phyloP scores from a whole-genome alignment of 2,113 vertebrate genomes.

The Brachyhypopomus gauderio region DNA sequence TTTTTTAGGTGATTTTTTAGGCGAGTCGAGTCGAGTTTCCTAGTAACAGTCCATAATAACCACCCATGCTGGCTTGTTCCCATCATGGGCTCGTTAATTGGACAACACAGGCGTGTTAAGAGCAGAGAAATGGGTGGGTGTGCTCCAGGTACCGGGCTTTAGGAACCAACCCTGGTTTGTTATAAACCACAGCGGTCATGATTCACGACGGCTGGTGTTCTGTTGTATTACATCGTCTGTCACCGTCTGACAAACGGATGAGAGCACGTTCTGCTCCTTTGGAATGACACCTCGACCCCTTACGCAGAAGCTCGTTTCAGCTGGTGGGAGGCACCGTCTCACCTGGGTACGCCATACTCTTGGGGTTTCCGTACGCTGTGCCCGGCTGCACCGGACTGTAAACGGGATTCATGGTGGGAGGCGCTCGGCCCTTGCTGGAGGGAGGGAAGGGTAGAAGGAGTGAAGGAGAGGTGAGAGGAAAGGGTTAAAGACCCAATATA shows the following conservation, averaged over 20 bases:
- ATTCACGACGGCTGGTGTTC: neutral
- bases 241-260: no score
- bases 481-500: neutral
- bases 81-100: neutral
- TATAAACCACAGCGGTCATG: neutral
- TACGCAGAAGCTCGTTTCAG: no score
- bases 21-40: neutral
- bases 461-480: constrained; percentile 44
- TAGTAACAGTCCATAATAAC: neutral
- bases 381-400: constrained; percentile 88
- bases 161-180: neutral
- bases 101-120: neutral
- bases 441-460: constrained; percentile 49
- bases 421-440: constrained; percentile 72
- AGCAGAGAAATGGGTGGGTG: neutral
- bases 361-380: constrained; percentile 85
- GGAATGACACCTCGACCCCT: no score
- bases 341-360: constrained; percentile 88
- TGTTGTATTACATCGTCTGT: neutral
- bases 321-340: constrained; percentile 47
- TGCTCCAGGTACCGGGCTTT: no score
- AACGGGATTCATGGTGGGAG: constrained; percentile 87
- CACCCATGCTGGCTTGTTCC: neutral
- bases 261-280: no score
- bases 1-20: neutral